These are phyloP conservation scores for Ylistrum balloti DNA, from an alignment of 1,140 invertebrate genomes.

Conservation along the genomic window DNA sequence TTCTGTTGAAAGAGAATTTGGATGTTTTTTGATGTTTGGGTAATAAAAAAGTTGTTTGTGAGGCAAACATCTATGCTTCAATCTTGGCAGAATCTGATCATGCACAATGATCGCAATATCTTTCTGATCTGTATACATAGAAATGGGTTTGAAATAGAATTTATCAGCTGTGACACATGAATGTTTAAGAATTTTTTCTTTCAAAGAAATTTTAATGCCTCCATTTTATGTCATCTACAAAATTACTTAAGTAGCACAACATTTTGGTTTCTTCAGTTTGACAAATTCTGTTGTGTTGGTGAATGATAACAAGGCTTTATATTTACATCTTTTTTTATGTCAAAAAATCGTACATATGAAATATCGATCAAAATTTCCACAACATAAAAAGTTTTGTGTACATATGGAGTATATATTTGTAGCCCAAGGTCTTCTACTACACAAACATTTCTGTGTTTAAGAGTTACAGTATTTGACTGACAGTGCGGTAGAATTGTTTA, in stretches of 20 bases:
- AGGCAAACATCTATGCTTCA: neutral
- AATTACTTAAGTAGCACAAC: neutral
- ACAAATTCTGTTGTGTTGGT: too few relatives aligned
- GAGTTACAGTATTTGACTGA: too few relatives aligned
- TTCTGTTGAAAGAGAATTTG: constrained; percentile 1
- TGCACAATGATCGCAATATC: neutral
- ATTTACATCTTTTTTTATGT: too few relatives aligned
- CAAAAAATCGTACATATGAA: too few relatives aligned
- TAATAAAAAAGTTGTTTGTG: neutral
- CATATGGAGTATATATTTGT: too few relatives aligned
- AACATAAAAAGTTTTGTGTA: too few relatives aligned
- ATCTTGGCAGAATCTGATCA: constrained; percentile 15
- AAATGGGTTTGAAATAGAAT: neutral
- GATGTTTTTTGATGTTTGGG: neutral
- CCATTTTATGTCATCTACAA: neutral
- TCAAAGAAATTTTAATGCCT: neutral
- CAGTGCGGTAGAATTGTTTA: too few relatives aligned
- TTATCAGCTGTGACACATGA: constrained; percentile 5
- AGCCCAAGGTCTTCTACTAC: too few relatives aligned
- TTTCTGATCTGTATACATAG: neutral
- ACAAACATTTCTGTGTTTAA: too few relatives aligned
- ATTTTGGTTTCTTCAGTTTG: too few relatives aligned
- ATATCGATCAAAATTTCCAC: too few relatives aligned
- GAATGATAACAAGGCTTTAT: too few relatives aligned
- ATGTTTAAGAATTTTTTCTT: neutral